Evolutionary conservation across 2,797 vertebrate species (phyloP), one percentile per base, ranked within the genome.

Genomic region (Triplophysa bombifrons): DNA sequence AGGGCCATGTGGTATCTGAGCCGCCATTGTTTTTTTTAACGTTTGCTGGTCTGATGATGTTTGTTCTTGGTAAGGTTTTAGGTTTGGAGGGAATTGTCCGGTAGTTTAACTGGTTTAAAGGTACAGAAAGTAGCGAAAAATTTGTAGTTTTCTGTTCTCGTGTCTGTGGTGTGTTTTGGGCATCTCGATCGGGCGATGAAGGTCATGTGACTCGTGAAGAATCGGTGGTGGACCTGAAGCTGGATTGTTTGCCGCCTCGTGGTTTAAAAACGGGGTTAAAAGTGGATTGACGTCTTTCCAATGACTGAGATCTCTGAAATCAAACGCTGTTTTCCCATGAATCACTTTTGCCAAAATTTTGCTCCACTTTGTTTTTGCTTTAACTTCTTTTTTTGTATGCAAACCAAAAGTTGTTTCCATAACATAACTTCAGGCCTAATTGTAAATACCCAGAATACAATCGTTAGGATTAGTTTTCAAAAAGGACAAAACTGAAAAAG

Each of bases 211-310:
- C 30, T 34, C 73, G 61, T 61, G 61, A 66, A 46, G 10, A 48
- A 48, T 4, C 3, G 46, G 46, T 3, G 13, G 12, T 48, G 13
- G 46, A 48, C 46, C 85, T 86, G 86, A 85, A 86, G 87, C 80
- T 83, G 86, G 88, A 90, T 83, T 63, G 88, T 58, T 83, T 80
- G 80, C 88, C 85, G 84, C 82, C 81, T 88, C 74, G 90, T 91
- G 88, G 91, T 91, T 92, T 92, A 88, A 91, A 92, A 93, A 93
- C 93, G 92, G 93, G 93, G 93, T 93, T 93, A 90, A 58, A 67
- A 64, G 65, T 66, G 69, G 74, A 73, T 67, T 73, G 79, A 77
- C n/a, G n/a, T n/a, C n/a, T n/a, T n/a, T n/a, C n/a, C n/a, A n/a
- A n/a, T n/a, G n/a, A n/a, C n/a, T n/a, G 50, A 67, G 65, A 77